Conservation (phyloP, 2,113 vertebrate genomes). For the Nansenia antarctica region DNA sequence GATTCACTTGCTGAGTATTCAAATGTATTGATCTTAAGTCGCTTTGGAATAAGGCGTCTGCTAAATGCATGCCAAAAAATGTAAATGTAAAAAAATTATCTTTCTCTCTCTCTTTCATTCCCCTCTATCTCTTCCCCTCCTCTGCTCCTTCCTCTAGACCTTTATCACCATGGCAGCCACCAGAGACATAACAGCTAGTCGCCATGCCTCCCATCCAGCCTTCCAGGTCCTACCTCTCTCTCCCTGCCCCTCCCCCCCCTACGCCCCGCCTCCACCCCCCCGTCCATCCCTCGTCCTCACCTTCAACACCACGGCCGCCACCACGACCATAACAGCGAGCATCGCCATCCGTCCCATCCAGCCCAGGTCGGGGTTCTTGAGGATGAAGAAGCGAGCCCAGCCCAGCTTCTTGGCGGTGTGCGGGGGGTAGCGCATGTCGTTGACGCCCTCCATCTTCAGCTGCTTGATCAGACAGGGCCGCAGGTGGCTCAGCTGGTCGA, state of each 20-base stretch:
- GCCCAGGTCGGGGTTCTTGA: slow-evolving; percentile 64
- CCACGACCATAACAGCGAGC: slow-evolving; percentile 63
- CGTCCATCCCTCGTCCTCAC: slow-evolving; percentile 43
- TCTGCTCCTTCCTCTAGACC: neutral
- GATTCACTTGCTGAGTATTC: no score
- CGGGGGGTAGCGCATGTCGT: slow-evolving; percentile 83
- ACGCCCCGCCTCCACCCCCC: neutral
- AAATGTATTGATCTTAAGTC: no score
- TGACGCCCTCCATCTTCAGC: slow-evolving; percentile 74
- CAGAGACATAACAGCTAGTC: no score
- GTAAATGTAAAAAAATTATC: neutral
- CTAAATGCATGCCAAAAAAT: no score
- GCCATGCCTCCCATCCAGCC: no score
- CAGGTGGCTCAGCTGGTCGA: slow-evolving; percentile 87
- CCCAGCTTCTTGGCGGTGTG: slow-evolving; percentile 81
- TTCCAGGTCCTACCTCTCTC: neutral
- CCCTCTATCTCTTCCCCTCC: neutral
- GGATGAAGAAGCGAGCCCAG: slow-evolving; percentile 82
- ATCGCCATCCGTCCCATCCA: slow-evolving; percentile 62
- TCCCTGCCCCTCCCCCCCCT: neutral
- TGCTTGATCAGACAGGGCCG: slow-evolving; percentile 83
- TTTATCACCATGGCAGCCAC: no score
- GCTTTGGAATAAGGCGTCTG: no score
- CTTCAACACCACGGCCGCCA: slow-evolving; percentile 65
- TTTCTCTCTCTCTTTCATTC: neutral